Base-by-base conservation (phyloP, 2,888 invertebrate species). In the Pollenia griseotomentosa region DNA sequence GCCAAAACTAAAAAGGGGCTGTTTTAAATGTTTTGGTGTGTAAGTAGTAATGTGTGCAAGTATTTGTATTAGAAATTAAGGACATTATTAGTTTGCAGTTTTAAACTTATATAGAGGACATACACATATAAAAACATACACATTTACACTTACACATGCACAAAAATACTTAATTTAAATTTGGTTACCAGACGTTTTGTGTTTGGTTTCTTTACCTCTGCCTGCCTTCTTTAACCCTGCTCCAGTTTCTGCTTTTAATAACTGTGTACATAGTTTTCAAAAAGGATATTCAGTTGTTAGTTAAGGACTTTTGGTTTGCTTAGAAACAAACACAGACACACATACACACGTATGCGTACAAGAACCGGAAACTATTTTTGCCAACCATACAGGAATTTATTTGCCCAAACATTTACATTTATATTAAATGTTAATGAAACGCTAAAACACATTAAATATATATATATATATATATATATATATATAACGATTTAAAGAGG, bases 391-490 rank as follows among this genome's bases (percentile, higher is more conserved):
- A 80, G 79, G 48, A 74, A 75, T 68, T 71, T 84, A 59, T 84
- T 84, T 84, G 66, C 68, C 19, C 65, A 74, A 77, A 66, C 77
- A 75, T 74, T 79, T 83, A 63, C 66, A 80, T 82, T 77, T 78
- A 71, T 77, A 83, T 86, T 86, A 83, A 86, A 83, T 86, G 83
- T 86, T 86, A 86, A 86, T 83, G 66, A 79, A 83, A 86, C 86
- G 86, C 83, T 86, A 86, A 86, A 75, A 59, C 42, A 51, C 4
- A 48, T 8, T 48, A 48, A 48, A 48, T 61, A 68, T 51, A 46
- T 3, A 59, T 70, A 61, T 61, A 19, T 23, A 16, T 23, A 23
- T 23, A 23, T 23, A 23, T 2, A 23, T 23, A 23, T 2, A 23
- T 23, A 3, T 23, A 23, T n/a, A n/a, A n/a, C n/a, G n/a, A n/a